These are phyloP conservation scores for Neodon shergylaensis DNA, from an alignment of 2,113 vertebrate genomes.

Conservation along the genomic window DNA sequence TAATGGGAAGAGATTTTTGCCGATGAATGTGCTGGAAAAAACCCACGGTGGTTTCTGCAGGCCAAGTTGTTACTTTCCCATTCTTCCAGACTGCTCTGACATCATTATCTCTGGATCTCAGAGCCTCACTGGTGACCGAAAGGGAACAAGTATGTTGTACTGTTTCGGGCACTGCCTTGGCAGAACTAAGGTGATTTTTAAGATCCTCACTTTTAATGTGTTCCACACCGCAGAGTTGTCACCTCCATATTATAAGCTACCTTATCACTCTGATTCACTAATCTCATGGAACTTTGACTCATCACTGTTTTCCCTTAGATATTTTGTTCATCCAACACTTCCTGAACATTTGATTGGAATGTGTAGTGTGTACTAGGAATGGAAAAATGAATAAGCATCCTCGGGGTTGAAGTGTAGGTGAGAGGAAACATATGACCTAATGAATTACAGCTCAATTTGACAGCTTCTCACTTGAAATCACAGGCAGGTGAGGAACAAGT, in stretches of 20 bases:
- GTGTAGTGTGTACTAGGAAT: not conserved
- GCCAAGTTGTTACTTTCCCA: not conserved
- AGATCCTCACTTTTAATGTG: not conserved
- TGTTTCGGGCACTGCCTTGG: accelerated
- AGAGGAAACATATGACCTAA: not conserved
- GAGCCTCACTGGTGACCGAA: not conserved
- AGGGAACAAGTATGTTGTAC: not conserved
- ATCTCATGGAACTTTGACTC: not conserved
- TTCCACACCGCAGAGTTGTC: not conserved
- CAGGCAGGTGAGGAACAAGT: accelerated
- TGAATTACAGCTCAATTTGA: not conserved
- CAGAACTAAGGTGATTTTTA: too few species aligned
- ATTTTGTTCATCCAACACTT: not conserved
- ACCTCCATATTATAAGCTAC: not conserved
- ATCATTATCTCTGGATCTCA: not conserved
- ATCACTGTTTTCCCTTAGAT: not conserved
- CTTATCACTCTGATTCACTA: not conserved
- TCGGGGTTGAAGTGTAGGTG: accelerated
- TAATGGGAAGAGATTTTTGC: not conserved
- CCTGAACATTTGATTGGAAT: not conserved
- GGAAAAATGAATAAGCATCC: accelerated
- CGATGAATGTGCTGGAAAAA: not conserved
- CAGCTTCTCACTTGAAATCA: too few species aligned
- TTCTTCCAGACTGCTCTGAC: not conserved
- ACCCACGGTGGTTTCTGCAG: not conserved